Base-by-base conservation (phyloP, 1,140 invertebrate species). In the Lucilia cuprina region DNA sequence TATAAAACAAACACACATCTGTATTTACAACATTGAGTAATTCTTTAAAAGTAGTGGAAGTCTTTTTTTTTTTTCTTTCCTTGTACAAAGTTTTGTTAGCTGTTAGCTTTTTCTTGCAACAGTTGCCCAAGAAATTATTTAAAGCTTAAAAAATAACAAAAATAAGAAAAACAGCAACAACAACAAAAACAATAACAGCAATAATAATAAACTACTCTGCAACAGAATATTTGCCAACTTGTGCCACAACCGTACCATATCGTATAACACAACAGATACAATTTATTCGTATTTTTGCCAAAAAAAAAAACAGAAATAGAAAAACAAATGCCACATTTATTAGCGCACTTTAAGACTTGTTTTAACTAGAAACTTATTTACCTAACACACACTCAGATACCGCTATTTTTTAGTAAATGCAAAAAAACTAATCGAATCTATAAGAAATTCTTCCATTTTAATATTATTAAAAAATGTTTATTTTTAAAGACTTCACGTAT, bases 1-100 rank as follows among this genome's bases (percentile, higher is more conserved):
- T 41, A 10, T 41, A 60, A 70, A 70, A 70, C 12, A 21, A 19
- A 70, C 8, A 60, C 13, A 60, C 3, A 70, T 70, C n/a, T n/a
- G n/a, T n/a, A n/a, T n/a, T 55, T 70, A 21, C n/a, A 70, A 70
- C 21, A 70, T 70, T 70, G 65, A 21, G 65, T 70, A 70, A 70
- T 70, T 70, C 65, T 70, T 55, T 70, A 70, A 70, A 70, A 70
- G 65, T 25, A 70, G 65, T 70, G n/a, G 65, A 21, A 60, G 55
- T 70, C n/a, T 70, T 70, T 70, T 70, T 30, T 30, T 30, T 30
- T 30, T 70, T 70, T 70, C 3, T 30, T 30, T 30, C 3, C 25
- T 30, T 19, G 65, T 70, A n/a, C 25, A 5, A 14, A 60, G 55
- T 17, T 60, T 25, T 70, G 65, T 70, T 70, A 70, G 19, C 21